Conservation (phyloP, 2,888 invertebrate species). For the Adela reaumurella region DNA sequence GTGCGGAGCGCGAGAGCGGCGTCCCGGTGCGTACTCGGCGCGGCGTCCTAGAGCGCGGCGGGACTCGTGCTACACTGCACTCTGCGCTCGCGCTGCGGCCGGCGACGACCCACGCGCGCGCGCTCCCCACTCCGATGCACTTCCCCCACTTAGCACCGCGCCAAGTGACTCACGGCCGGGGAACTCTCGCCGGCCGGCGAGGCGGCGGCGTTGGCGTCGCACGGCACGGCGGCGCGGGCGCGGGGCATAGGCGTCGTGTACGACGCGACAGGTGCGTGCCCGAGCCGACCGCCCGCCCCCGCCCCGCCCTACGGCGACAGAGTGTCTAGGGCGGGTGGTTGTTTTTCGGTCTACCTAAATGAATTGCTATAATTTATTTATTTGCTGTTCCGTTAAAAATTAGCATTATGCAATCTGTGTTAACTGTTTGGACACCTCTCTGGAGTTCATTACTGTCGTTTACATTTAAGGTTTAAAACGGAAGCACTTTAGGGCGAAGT, state of each 20-base stretch:
- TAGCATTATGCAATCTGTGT: no score
- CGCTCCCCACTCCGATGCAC: slow-evolving; percentile 1
- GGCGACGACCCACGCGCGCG: slow-evolving; percentile 22
- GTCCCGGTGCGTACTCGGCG: slow-evolving; percentile 49
- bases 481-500: no score
- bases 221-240: no score
- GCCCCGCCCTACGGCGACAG: background rate
- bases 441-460: no score
- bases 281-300: background rate
- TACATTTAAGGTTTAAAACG: no score
- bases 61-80: slow-evolving; percentile 32
- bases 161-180: background rate
- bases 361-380: no score
- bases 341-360: no score
- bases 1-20: slow-evolving; percentile 20
- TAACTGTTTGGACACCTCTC: no score
- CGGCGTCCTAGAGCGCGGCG: slow-evolving; percentile 15
- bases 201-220: no score
- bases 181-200: background rate
- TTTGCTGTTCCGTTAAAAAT: no score
- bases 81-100: slow-evolving; percentile 29
- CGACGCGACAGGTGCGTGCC: background rate
- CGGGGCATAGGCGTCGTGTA: background rate
- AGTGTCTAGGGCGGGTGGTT: no score
- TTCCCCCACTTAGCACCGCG: background rate